Percentiles rank a stretch among this genome's conserved stretches.
phyloP scores from a whole-genome alignment of 2,797 vertebrate species.

The Vespertilio murinus region DNA sequence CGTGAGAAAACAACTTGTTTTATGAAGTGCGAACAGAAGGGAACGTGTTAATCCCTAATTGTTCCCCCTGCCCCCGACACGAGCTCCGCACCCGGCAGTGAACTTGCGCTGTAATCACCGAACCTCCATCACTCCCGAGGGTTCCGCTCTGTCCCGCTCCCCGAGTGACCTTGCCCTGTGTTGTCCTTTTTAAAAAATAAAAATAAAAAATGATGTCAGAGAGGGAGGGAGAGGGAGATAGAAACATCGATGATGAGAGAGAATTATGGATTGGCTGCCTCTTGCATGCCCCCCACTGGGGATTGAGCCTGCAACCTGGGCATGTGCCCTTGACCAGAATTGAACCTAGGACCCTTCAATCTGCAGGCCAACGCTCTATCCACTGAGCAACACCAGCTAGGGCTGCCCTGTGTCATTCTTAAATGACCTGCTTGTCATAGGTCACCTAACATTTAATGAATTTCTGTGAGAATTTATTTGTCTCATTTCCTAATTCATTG shows the following conservation, averaged over 20 bases:
- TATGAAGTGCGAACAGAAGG: constrained; percentile 61
- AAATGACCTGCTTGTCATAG: background rate
- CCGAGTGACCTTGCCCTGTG: background rate
- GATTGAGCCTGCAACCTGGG: too few species aligned
- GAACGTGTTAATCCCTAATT: constrained; percentile 33
- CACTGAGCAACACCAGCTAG: background rate
- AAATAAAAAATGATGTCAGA: too few species aligned
- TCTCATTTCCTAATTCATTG: background rate
- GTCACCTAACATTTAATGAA: background rate
- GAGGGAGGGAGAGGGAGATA: too few species aligned
- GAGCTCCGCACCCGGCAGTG: background rate
- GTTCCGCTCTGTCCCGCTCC: rapidly evolving
- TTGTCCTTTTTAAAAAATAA: too few species aligned
- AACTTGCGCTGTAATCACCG: background rate
- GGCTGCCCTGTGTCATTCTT: background rate
- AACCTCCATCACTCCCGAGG: background rate
- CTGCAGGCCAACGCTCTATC: too few species aligned
- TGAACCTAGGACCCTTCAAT: too few species aligned
- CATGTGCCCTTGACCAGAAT: too few species aligned
- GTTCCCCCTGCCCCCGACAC: background rate
- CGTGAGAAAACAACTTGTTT: constrained; percentile 56
- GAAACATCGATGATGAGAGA: too few species aligned
- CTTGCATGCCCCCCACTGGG: too few species aligned
- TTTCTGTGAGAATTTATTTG: background rate
- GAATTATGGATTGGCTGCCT: too few species aligned